A percentile compares a stretch with the other conserved stretches of the same genome.
phyloP scores from a whole-genome alignment of 1,140 invertebrate genomes.

The Zaprionus nigranus region DNA sequence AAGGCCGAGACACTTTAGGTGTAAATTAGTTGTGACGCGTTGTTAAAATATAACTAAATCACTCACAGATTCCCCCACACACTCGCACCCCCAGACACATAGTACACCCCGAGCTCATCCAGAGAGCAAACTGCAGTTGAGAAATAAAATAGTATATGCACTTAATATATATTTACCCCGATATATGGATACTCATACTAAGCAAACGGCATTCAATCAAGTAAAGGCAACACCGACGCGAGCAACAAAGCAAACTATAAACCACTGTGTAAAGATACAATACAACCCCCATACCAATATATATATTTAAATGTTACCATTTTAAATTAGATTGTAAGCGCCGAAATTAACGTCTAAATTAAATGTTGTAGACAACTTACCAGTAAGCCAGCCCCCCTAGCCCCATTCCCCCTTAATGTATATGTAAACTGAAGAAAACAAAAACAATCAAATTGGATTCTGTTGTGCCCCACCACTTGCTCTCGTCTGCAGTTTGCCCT shows the following conservation, averaged over 20 bases:
- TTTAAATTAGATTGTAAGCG: constrained; percentile 70
- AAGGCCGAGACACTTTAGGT: constrained; percentile 35
- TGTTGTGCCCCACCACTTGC: not conserved
- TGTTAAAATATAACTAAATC: constrained; percentile 22
- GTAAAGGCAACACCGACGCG: constrained; percentile 19
- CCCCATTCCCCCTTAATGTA: constrained; percentile 11
- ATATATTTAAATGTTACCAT: constrained; percentile 76
- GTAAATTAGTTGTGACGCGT: constrained; percentile 62
- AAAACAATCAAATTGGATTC: constrained; percentile 6
- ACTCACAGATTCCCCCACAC: not conserved
- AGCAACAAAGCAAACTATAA: constrained; percentile 52
- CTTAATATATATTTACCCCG: constrained; percentile 16
- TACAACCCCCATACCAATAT: constrained; percentile 25
- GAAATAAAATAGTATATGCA: constrained; percentile 15
- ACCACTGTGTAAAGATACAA: constrained; percentile 53
- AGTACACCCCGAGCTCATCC: not conserved
- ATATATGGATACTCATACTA: constrained; percentile 14
- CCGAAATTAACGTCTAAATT: constrained; percentile 72
- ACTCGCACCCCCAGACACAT: constrained; percentile 7
- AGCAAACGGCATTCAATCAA: constrained; percentile 56
- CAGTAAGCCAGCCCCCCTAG: not conserved
- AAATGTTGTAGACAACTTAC: constrained; percentile 69
- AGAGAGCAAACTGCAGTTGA: constrained; percentile 24
- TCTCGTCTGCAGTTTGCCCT: not conserved
- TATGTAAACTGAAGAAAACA: constrained; percentile 11